Percentiles rank a stretch among this genome's conserved stretches.
Evolutionary conservation across 2,797 vertebrate species (phyloP).

Genomic region (Phrynocephalus vlangalii): DNA sequence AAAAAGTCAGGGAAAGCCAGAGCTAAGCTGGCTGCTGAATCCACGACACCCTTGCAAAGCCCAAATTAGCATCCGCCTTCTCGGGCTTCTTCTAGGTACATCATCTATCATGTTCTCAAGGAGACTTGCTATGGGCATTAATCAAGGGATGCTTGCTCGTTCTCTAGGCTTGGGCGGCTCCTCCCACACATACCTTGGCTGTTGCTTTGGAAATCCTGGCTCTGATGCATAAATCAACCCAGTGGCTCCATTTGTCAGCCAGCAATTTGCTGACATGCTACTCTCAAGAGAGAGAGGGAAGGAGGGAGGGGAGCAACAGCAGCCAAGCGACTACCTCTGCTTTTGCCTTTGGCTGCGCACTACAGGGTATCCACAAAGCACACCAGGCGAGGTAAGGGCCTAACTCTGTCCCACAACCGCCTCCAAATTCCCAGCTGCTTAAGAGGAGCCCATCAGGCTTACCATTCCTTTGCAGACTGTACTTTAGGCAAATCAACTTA

Average conservation of each 20-base stretch:
- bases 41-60: neutral
- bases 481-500: neutral
- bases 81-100: neutral
- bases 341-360: neutral
- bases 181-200: neutral
- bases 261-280: conserved; percentile 20
- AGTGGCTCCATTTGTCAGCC: conserved; percentile 34
- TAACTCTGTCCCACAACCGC: too few relatives aligned
- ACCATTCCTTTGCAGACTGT: neutral
- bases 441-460: neutral
- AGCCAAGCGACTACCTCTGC: neutral
- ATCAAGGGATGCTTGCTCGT: conserved; percentile 23
- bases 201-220: conserved; percentile 11
- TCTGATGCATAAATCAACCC: conserved; percentile 34
- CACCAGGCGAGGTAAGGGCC: neutral
- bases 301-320: neutral
- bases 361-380: neutral
- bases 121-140: conserved; percentile 11
- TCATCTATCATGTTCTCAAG: conserved; percentile 22
- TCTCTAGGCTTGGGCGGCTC: neutral
- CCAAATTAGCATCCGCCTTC: conserved; percentile 7
- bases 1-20: neutral
- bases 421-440: neutral
- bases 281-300: neutral
- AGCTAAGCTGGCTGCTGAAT: neutral